phyloP scores from a whole-genome alignment of 2,113 vertebrate genomes.

The Helogale parvula region DNA sequence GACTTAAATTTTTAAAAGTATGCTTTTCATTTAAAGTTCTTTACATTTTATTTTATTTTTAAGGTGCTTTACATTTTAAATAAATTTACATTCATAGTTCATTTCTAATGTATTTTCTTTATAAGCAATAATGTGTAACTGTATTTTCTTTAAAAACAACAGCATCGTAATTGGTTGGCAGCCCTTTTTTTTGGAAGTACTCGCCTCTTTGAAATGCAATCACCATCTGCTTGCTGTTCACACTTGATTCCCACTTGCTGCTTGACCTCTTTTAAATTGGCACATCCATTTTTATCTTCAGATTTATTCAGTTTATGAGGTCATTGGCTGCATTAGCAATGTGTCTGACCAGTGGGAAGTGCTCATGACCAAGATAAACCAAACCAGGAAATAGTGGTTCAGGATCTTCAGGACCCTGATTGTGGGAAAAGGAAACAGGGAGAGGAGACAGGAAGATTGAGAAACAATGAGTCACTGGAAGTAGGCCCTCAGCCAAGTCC shows the following conservation, averaged over 20 bases:
- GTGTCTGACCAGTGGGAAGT: background rate
- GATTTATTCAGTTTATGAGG: conserved; percentile 42
- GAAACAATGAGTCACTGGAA: conserved; percentile 52
- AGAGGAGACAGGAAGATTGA: background rate
- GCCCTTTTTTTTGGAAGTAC: background rate
- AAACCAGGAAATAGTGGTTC: background rate
- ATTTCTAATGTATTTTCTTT: background rate
- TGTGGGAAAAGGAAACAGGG: background rate
- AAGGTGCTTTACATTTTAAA: background rate
- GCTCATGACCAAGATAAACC: background rate
- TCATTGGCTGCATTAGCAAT: conserved; percentile 49
- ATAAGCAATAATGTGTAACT: background rate
- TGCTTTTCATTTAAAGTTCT: background rate
- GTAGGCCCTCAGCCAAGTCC: conserved; percentile 34
- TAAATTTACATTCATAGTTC: background rate
- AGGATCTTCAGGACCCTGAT: background rate
- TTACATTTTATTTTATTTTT: background rate
- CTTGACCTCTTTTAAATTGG: conserved; percentile 62
- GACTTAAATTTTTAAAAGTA: background rate
- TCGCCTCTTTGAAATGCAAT: background rate
- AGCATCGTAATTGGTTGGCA: background rate
- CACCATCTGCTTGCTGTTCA: conserved; percentile 49
- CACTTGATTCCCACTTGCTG: conserved; percentile 31
- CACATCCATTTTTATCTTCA: conserved; percentile 31
- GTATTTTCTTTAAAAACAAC: background rate